Evolutionary conservation across 2,113 vertebrate genomes (phyloP).

Genomic region (Macroglossus sobrinus): DNA sequence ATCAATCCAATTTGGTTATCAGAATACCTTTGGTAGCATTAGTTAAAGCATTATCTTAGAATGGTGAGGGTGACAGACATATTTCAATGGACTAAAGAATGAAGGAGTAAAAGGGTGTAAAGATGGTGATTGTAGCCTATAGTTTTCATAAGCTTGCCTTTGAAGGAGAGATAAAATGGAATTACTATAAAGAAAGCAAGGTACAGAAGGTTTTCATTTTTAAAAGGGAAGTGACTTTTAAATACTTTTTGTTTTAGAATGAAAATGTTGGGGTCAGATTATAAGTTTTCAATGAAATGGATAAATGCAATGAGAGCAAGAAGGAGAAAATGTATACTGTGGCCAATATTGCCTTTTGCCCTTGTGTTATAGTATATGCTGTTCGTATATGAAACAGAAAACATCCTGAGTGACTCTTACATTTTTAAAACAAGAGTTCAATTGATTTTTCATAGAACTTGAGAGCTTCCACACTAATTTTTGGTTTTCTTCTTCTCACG

Average conservation of each 20-base stretch:
- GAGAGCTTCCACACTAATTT: slow-evolving; percentile 56
- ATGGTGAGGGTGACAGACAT: background rate
- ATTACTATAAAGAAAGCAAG: background rate
- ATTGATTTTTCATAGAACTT: background rate
- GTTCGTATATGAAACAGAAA: background rate
- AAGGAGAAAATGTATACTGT: background rate
- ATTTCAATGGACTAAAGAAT: background rate
- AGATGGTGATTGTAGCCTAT: background rate
- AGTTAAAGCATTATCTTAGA: background rate
- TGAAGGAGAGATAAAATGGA: background rate
- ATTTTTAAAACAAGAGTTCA: slow-evolving; percentile 4
- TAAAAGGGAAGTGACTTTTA: background rate
- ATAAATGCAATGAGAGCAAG: background rate
- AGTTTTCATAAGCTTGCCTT: background rate
- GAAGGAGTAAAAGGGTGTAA: background rate
- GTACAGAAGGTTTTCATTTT: background rate
- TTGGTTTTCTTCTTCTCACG: slow-evolving; percentile 42
- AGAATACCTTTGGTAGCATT: background rate
- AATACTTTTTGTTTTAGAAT: background rate
- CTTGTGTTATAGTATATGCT: background rate
- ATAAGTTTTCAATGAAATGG: background rate
- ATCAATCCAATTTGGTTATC: background rate
- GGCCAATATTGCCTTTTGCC: background rate
- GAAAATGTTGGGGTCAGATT: background rate
- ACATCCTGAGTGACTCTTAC: background rate